Conservation (phyloP, 2,113 vertebrate species). For the Gallinago media region DNA sequence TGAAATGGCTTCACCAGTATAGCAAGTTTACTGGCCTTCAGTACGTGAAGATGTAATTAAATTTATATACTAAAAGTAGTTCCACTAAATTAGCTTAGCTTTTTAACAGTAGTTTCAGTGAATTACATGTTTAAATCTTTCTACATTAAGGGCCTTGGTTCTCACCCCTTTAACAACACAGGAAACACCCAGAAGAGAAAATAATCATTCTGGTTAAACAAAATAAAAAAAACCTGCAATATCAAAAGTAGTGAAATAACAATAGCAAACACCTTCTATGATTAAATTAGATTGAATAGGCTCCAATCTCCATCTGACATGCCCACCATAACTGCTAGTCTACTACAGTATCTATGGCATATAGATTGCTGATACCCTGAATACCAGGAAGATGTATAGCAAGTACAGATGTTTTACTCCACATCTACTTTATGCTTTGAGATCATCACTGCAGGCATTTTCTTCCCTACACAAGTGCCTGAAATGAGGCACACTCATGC, state of each 20-base stretch:
- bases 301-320: neutral
- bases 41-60: neutral
- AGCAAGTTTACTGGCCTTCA: neutral
- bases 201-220: neutral
- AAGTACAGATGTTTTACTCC: neutral
- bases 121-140: neutral
- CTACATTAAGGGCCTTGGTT: neutral
- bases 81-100: neutral
- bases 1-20: neutral
- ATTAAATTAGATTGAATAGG: neutral
- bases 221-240: neutral
- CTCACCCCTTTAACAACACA: neutral
- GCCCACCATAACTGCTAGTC: neutral
- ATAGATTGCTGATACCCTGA: neutral
- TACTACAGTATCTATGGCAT: too few relatives aligned
- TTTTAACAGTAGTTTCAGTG: neutral
- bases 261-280: neutral
- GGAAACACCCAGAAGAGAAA: neutral
- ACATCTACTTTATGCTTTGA: neutral
- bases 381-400: neutral
- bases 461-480: neutral
- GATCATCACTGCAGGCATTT: neutral
- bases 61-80: neutral
- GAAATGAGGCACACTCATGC: neutral
- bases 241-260: neutral